Percentiles rank a stretch among this genome's conserved stretches.
phyloP scores from a whole-genome alignment of 1,140 invertebrate species.

The Drosophila triauraria region DNA sequence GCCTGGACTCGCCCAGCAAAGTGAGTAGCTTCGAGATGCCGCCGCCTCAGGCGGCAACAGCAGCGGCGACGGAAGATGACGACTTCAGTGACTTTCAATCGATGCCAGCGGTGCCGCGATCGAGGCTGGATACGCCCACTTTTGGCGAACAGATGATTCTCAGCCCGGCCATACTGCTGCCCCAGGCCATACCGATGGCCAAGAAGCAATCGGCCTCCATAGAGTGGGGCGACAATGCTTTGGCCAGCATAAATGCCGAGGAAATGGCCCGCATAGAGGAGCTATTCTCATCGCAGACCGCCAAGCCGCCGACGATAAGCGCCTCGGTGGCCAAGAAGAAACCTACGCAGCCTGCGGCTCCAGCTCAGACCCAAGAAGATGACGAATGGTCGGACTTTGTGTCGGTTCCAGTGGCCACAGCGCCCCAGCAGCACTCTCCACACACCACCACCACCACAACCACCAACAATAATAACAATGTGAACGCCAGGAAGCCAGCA shows the following conservation, averaged over 20 bases:
- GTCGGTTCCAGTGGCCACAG: slow-evolving; percentile 84
- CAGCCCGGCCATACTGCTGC: slow-evolving; percentile 78
- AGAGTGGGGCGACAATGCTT: slow-evolving; percentile 87
- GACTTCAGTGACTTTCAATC: slow-evolving; percentile 84
- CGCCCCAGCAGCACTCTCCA: slow-evolving; percentile 36
- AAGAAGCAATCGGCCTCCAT: slow-evolving; percentile 85
- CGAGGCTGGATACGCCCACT: slow-evolving; percentile 60
- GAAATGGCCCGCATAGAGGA: slow-evolving; percentile 87
- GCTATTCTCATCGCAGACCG: slow-evolving; percentile 64
- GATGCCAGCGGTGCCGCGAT: slow-evolving; percentile 51
- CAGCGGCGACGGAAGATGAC: slow-evolving; percentile 47
- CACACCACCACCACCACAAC: slow-evolving; percentile 7
- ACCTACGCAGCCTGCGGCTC: slow-evolving; percentile 11
- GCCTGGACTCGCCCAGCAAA: slow-evolving; percentile 60
- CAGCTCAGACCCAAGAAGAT: slow-evolving; percentile 80
- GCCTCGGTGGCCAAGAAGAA: slow-evolving; percentile 76
- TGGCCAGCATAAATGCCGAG: slow-evolving; percentile 88
- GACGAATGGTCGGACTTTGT: slow-evolving; percentile 88
- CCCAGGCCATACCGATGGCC: slow-evolving; percentile 72
- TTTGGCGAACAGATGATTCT: slow-evolving; percentile 81
- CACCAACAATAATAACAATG: slow-evolving; percentile 56
- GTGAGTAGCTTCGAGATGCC: slow-evolving; percentile 47
- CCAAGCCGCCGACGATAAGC: slow-evolving; percentile 72
- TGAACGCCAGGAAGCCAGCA: slow-evolving; percentile 26
- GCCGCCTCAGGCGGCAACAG: slow-evolving; percentile 3